phyloP scores from a whole-genome alignment of 2,888 invertebrate genomes.

The Caenorhabditis virilis region DNA sequence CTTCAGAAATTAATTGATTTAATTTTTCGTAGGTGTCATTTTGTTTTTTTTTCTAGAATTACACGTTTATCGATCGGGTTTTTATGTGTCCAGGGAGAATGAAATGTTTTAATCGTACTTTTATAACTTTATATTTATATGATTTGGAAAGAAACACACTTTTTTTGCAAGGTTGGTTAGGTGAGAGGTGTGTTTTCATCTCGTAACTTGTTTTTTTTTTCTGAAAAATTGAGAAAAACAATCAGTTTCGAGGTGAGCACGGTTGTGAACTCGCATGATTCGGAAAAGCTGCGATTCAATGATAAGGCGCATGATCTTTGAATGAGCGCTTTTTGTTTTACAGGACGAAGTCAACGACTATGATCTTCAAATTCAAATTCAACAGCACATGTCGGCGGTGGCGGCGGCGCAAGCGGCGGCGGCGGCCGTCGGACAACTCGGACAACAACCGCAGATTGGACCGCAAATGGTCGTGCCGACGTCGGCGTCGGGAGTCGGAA shows the following conservation, averaged over 20 bases:
- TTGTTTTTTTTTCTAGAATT: no score
- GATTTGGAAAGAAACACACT: no score
- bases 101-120: no score
- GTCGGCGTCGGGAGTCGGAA: constrained; percentile 8
- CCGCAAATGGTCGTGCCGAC: constrained; percentile 5
- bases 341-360: constrained; percentile 45
- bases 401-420: constrained; percentile 5
- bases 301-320: constrained; percentile 42
- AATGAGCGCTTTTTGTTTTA: constrained; percentile 48
- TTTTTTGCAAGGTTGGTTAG: no score
- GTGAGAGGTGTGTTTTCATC: no score
- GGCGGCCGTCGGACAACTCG: constrained; percentile 24
- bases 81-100: no score
- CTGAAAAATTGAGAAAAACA: no score
- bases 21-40: no score
- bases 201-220: no score
- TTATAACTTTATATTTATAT: no score
- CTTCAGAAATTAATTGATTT: no score
- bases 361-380: constrained; percentile 47
- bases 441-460: constrained; percentile 34
- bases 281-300: constrained; percentile 21
- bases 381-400: constrained; percentile 44
- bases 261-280: constrained; percentile 38
- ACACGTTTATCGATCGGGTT: no score
- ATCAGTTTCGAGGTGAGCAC: constrained; percentile 25